Percentiles rank a stretch among this genome's conserved stretches.
Conservation (phyloP, 2,797 vertebrate species). For the Alca torda region DNA sequence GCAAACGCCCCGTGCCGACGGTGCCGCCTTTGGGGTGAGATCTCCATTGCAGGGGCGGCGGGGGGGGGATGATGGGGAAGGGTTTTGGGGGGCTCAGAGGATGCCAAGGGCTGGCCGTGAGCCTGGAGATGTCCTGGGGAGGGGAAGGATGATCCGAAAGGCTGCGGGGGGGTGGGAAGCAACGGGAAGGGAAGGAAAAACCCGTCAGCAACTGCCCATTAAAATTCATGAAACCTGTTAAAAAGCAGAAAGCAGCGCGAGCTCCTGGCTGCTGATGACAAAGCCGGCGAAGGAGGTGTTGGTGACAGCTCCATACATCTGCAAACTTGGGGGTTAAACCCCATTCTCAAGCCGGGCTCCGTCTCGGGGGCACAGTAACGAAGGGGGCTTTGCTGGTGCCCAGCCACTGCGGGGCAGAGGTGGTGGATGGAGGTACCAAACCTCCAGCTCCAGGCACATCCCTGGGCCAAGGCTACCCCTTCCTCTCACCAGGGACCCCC, state of each 20-base stretch:
- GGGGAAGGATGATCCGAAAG: neutral
- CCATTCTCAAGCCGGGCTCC: accelerated
- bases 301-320: neutral
- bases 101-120: neutral
- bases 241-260: constrained; percentile 15
- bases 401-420: neutral
- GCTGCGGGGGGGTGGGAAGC: neutral
- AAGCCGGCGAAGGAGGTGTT: neutral
- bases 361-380: accelerated
- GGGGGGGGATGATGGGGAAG: neutral
- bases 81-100: accelerated
- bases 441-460: neutral
- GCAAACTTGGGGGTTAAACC: neutral
- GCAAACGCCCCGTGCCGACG: accelerated
- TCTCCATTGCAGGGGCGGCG: accelerated
- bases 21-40: neutral
- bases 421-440: neutral
- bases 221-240: constrained; percentile 62
- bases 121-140: neutral
- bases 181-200: neutral
- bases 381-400: neutral
- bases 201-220: constrained; percentile 34
- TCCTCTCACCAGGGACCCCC: neutral
- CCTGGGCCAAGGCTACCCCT: accelerated
- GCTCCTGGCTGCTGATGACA: constrained; percentile 33